phyloP scores from a whole-genome alignment of 2,113 vertebrate species.

The Forbesichthys papilliferus region DNA sequence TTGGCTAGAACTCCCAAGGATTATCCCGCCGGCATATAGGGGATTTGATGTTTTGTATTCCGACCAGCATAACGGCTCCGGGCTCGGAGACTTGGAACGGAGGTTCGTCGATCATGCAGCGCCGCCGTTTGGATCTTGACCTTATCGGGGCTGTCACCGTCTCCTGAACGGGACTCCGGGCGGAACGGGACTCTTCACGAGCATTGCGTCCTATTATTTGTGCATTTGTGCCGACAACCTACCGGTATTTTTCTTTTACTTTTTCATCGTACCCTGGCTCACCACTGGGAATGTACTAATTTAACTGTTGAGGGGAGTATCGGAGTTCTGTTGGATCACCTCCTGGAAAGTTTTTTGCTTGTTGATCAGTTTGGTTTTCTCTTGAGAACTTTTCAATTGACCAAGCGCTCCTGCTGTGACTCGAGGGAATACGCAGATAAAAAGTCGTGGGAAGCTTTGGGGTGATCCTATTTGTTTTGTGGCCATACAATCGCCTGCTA shows the following conservation, averaged over 20 bases:
- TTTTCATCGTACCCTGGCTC: constrained; percentile 12
- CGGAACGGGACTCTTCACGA: no score
- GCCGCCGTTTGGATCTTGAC: no score
- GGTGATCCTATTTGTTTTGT: background rate
- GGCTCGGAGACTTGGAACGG: no score
- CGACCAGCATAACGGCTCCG: no score
- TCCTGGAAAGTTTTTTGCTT: constrained; percentile 50
- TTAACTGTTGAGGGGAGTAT: constrained; percentile 22
- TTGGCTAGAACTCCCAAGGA: background rate
- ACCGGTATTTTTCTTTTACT: background rate
- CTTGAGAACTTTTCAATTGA: background rate
- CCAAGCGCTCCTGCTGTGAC: background rate
- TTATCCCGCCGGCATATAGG: background rate
- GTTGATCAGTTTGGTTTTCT: constrained; percentile 12
- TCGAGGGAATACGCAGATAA: background rate
- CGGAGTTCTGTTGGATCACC: constrained; percentile 42
- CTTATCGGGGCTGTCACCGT: no score
- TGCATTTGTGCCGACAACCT: no score
- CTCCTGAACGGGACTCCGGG: no score
- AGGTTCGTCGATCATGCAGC: no score
- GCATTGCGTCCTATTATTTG: no score
- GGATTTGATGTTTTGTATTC: no score
- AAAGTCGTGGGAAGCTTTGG: background rate
- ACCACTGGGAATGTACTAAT: constrained; percentile 44
- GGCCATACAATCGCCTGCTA: constrained; percentile 37